Evolutionary conservation across 2,113 vertebrate species (phyloP), one percentile per base, ranked within the genome.

Genomic region (Myotis davidii): DNA sequence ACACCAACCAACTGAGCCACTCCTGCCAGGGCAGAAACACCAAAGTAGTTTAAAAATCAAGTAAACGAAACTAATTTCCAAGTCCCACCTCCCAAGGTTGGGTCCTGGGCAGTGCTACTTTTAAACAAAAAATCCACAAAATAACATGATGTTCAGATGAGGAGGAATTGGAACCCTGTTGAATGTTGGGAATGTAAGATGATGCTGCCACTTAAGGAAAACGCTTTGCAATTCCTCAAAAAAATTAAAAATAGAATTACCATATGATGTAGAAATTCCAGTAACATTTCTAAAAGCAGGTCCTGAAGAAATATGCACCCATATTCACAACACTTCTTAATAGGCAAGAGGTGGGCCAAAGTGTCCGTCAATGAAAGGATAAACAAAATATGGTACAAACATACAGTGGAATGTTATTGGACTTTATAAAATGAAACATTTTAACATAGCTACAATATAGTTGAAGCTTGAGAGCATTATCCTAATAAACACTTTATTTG

Each of bases 391-490:
- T 4, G 6, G 10, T 34, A 27, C 61, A 25, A 32, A 32, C 32
- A 39, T 54, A 72, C 12, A 32, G 9, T 76, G 50, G 12, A 34
- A 65, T 90, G 59, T 34, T 65, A 81, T 25, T 56, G 17, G 79
- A 85, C 25, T 16, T 73, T 56, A 45, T 73, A 79, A 85, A 72
- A 78, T 61, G 23, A 83, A 54, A 94, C 74, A 69, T 92, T 88
- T 8, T 91, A 52, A 81, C 5, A 34, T 21, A 45, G 10, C 11
- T 85, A 93, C 17, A 37, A 42, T 25, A 64, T n/a, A 42, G 50
- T 70, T 88, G 72, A 91, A 76, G 10, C 29, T 88, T 79, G 50
- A 94, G 48, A n/a, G 73, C 78, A 79, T 82, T 65, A 54, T 90
- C 27, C 25, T 84, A 45, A 39, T 37, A 61, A n/a, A 25, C 29